Conservation (phyloP, 2,888 invertebrate species). For the Macrosoma leucophasiata region DNA sequence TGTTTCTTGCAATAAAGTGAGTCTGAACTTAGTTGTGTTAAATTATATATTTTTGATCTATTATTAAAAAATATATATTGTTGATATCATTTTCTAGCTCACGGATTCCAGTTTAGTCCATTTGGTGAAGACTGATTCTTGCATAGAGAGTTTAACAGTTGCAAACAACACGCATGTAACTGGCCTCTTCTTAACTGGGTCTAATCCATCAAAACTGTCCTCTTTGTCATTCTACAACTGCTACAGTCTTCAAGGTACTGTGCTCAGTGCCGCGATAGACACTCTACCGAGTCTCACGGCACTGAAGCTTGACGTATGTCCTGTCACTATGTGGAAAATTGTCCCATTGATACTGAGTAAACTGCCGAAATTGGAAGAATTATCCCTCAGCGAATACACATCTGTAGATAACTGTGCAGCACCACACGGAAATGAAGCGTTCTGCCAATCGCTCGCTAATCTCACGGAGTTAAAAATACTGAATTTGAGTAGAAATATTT, state of each 20-base stretch:
- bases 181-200: constrained; percentile 54
- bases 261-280: constrained; percentile 49
- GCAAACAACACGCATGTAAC: constrained; percentile 62
- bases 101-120: constrained; percentile 59
- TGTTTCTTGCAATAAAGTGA: constrained; percentile 64
- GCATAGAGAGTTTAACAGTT: constrained; percentile 48
- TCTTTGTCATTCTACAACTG: constrained; percentile 59
- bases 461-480: constrained; percentile 60
- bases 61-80: constrained; percentile 1
- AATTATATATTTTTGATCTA: not conserved
- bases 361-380: constrained; percentile 47
- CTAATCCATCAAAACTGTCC: constrained; percentile 39
- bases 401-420: constrained; percentile 35
- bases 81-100: constrained; percentile 40
- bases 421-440: constrained; percentile 41
- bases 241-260: constrained; percentile 58
- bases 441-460: constrained; percentile 49
- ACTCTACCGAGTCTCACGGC: constrained; percentile 44
- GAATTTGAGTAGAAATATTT: constrained; percentile 58
- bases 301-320: constrained; percentile 52
- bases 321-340: constrained; percentile 54
- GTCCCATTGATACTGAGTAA: constrained; percentile 51
- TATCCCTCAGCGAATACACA: constrained; percentile 57
- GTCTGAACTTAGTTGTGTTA: constrained; percentile 3
- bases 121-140: constrained; percentile 51